These are phyloP conservation scores for Tragelaphus imberbis DNA, from an alignment of 2,113 vertebrate species.

Conservation along the genomic window DNA sequence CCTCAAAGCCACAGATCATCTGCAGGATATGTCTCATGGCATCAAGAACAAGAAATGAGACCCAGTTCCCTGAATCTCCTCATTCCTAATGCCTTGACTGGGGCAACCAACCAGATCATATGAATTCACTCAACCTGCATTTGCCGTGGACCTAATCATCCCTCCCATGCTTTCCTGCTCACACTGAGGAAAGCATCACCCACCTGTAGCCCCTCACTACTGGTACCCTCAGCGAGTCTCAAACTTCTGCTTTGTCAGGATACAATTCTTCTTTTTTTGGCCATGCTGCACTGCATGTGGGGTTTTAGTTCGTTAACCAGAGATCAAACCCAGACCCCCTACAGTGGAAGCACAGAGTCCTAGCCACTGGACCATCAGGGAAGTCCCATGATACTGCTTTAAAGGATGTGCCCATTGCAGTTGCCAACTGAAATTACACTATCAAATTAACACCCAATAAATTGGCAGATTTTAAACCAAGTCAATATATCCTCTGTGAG, in stretches of 20 bases:
- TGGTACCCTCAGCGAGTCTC: neutral
- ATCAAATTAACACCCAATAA: neutral
- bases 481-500: neutral
- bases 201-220: neutral
- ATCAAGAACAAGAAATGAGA: neutral
- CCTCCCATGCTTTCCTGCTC: neutral
- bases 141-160: neutral
- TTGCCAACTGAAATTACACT: neutral
- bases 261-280: neutral
- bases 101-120: fast-evolving
- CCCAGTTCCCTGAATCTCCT: neutral
- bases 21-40: neutral
- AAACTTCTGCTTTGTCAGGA: neutral
- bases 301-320: neutral
- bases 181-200: neutral
- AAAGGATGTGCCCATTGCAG: neutral
- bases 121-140: neutral
- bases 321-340: neutral
- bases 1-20: neutral
- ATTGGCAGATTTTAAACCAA: neutral
- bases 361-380: neutral
- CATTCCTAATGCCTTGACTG: too few species aligned
- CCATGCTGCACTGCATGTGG: neutral
- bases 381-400: neutral
- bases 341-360: neutral